Conservation (phyloP, 2,888 invertebrate species). For the Geotrupes spiniger region DNA sequence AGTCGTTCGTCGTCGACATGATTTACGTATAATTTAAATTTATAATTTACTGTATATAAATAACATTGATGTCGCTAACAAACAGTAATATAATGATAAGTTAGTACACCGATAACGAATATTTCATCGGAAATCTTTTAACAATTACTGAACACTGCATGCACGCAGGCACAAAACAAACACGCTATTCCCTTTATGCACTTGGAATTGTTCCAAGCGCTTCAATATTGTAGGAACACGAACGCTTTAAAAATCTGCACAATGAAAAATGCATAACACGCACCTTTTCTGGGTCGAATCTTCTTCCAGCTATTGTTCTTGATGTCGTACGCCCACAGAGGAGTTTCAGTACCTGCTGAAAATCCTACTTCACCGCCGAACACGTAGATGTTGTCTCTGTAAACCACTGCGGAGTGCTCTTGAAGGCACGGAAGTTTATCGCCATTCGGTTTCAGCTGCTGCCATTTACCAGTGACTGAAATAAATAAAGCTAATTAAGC, state of each 20-base stretch:
- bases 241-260: no score
- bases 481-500: constrained; percentile 27
- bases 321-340: constrained; percentile 81
- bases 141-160: neutral
- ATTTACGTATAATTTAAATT: no score
- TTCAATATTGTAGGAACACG: no score
- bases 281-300: constrained; percentile 57
- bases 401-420: constrained; percentile 80
- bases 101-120: no score
- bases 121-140: neutral
- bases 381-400: constrained; percentile 72
- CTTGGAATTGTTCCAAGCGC: no score
- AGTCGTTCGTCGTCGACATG: no score
- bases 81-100: no score
- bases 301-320: constrained; percentile 61
- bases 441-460: constrained; percentile 66
- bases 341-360: constrained; percentile 72
- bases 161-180: neutral
- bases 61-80: no score
- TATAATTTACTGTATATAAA: no score
- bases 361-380: constrained; percentile 87
- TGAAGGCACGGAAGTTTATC: constrained; percentile 77
- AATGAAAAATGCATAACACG: constrained; percentile 12
- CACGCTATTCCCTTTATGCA: neutral
- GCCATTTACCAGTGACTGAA: constrained; percentile 73